Conservation (phyloP, 2,113 vertebrate species). For the Oncorhynchus keta region DNA sequence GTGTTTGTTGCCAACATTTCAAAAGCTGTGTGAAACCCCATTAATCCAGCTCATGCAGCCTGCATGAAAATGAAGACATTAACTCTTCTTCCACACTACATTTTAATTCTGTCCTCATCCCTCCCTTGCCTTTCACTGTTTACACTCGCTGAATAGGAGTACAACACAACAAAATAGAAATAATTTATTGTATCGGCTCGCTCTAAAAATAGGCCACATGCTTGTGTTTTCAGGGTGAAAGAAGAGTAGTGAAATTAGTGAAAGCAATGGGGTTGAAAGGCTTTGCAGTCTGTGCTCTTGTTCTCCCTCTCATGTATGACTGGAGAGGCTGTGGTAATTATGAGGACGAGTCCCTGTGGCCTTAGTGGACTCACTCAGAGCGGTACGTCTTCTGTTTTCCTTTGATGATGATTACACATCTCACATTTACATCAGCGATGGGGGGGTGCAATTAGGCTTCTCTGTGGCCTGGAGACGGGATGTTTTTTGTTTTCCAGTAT, state of each 20-base stretch:
- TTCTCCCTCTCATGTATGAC: slow-evolving; percentile 9
- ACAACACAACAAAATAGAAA: slow-evolving; percentile 27
- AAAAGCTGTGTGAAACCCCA: slow-evolving; percentile 25
- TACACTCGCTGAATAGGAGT: slow-evolving; percentile 13
- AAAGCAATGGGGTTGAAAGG: slow-evolving; percentile 19
- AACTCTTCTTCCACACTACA: slow-evolving; percentile 26
- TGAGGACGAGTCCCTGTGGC: slow-evolving; percentile 19
- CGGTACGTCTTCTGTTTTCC: slow-evolving; percentile 57
- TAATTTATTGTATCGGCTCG: slow-evolving; percentile 31
- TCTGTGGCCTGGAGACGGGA: slow-evolving; percentile 30
- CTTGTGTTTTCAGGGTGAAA: slow-evolving; percentile 29
- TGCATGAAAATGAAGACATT: slow-evolving; percentile 27
- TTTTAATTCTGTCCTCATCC: slow-evolving; percentile 27
- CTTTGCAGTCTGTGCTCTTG: background rate
- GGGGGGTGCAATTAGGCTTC: slow-evolving; percentile 60
- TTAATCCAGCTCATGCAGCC: slow-evolving; percentile 27
- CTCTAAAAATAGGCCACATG: slow-evolving; percentile 15
- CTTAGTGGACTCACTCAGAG: slow-evolving; percentile 43
- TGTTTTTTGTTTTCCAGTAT: slow-evolving; percentile 47
- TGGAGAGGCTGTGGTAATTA: slow-evolving; percentile 64
- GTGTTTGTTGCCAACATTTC: slow-evolving; percentile 8
- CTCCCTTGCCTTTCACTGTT: background rate
- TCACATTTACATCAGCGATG: slow-evolving; percentile 61
- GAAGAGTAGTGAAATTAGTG: slow-evolving; percentile 37
- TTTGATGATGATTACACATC: slow-evolving; percentile 71